Conservation (phyloP, 2,113 vertebrate genomes). For the Scopus umbretta region DNA sequence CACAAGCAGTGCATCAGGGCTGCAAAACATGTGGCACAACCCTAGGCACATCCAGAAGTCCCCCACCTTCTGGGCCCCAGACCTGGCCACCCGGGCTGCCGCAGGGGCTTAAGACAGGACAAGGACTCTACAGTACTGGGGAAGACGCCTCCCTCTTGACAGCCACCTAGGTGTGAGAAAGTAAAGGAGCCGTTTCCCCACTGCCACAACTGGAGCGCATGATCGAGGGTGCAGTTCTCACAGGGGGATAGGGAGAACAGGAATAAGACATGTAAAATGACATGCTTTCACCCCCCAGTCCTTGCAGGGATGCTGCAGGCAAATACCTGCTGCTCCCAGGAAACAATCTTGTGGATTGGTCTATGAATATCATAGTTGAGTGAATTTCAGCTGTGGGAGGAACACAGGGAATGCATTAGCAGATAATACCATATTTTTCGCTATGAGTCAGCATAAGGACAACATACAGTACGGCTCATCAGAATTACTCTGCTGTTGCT, state of each 20-base stretch:
- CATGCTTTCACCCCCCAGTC: rapidly evolving
- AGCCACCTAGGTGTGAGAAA: not conserved
- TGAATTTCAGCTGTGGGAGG: not conserved
- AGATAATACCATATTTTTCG: not conserved
- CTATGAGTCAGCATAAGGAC: not conserved
- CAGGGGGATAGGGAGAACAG: not conserved
- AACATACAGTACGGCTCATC: rapidly evolving
- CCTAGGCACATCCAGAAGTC: not conserved
- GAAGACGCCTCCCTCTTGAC: not conserved
- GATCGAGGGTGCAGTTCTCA: not conserved
- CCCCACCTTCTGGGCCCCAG: not conserved
- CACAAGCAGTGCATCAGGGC: not conserved
- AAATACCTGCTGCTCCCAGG: not conserved
- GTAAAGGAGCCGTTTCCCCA: not conserved
- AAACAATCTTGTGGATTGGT: not conserved
- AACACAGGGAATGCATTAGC: not conserved
- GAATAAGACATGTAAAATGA: not conserved
- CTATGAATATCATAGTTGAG: not conserved
- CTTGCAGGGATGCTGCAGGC: not conserved
- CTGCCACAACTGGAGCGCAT: rapidly evolving
- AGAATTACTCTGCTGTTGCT: not conserved
- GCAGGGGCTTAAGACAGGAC: not conserved
- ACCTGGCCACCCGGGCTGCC: not conserved
- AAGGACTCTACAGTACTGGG: not conserved
- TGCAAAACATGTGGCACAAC: not conserved